Percentiles rank a stretch among this genome's conserved stretches.
phyloP scores from a whole-genome alignment of 2,113 vertebrate species.

The Rynchops niger region DNA sequence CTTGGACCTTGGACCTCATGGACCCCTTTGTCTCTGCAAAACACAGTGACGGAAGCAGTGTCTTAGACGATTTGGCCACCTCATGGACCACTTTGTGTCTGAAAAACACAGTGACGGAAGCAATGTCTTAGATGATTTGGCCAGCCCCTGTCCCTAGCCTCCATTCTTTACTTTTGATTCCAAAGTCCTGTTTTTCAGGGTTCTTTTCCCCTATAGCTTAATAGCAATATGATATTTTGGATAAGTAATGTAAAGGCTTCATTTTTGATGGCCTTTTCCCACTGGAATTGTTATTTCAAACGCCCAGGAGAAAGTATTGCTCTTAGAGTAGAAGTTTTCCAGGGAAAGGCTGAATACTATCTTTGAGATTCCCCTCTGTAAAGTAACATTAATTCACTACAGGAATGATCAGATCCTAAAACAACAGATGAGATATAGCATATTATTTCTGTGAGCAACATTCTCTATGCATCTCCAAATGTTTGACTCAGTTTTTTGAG shows the following conservation, averaged over 20 bases:
- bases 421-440: neutral
- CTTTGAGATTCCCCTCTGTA: neutral
- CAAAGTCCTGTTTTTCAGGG: neutral
- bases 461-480: neutral
- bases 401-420: neutral
- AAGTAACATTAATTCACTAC: neutral
- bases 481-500: neutral
- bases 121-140: neutral
- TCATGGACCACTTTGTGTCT: neutral
- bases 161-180: neutral
- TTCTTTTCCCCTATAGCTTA: neutral
- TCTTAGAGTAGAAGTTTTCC: neutral
- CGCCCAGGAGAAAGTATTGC: neutral
- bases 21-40: neutral
- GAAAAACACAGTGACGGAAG: neutral
- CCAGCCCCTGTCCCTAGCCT: neutral
- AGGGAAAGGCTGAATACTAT: neutral
- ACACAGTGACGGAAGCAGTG: neutral
- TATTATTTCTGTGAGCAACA: neutral
- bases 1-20: neutral
- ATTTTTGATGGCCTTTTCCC: neutral
- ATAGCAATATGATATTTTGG: neutral
- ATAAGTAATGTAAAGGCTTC: neutral
- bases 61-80: neutral
- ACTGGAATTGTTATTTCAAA: neutral